These are phyloP conservation scores for Delphinus delphis DNA, from an alignment of 2,113 vertebrate species.

Conservation along the genomic window DNA sequence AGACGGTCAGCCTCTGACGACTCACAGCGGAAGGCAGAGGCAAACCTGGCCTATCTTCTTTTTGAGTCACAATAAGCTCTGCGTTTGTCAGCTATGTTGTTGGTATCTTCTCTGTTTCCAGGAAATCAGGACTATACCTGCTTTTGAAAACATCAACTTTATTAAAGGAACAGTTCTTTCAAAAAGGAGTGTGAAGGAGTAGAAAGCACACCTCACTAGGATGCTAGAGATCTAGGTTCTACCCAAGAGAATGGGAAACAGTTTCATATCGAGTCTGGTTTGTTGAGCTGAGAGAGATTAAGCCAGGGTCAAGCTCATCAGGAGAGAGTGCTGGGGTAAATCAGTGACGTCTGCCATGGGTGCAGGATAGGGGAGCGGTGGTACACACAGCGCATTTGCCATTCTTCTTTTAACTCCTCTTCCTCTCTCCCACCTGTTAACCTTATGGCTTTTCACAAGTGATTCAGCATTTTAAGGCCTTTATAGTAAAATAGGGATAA, in stretches of 20 bases:
- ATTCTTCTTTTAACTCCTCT: neutral
- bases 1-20: neutral
- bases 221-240: neutral
- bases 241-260: neutral
- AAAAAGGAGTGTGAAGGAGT: neutral
- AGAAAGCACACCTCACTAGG: neutral
- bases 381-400: neutral
- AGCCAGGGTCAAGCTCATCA: neutral
- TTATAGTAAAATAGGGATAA: slow-evolving; percentile 3
- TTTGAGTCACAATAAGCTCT: slow-evolving; percentile 26
- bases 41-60: neutral
- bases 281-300: neutral
- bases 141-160: slow-evolving; percentile 41
- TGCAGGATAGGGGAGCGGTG: neutral
- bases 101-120: slow-evolving; percentile 29
- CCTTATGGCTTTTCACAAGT: neutral
- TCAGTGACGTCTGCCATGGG: neutral
- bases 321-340: neutral
- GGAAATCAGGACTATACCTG: neutral
- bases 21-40: neutral
- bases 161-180: slow-evolving; percentile 32
- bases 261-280: neutral
- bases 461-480: slow-evolving; percentile 3
- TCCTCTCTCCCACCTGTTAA: neutral
- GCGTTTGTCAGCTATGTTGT: neutral